Evolutionary conservation across 2,113 vertebrate species (phyloP).

Genomic region (Corythoichthys intestinalis): DNA sequence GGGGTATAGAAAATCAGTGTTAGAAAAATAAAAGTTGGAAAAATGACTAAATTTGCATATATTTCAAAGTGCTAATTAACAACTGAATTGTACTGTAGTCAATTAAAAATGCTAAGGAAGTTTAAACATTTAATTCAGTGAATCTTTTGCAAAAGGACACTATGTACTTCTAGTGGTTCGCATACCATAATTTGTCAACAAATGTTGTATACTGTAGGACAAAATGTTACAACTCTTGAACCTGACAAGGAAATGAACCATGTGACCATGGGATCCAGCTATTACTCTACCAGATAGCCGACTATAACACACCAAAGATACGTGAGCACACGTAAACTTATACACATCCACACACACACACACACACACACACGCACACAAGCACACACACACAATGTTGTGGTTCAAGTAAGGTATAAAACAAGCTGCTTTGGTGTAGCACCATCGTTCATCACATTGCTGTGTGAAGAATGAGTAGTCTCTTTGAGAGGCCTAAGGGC

Average conservation of each 20-base stretch:
- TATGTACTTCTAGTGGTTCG: too few species aligned
- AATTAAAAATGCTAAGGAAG: too few species aligned
- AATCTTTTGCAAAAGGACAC: too few species aligned
- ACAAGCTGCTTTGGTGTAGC: slow-evolving; percentile 25
- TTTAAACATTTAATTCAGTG: too few species aligned
- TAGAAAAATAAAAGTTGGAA: too few species aligned
- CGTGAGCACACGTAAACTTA: too few species aligned
- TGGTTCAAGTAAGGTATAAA: slow-evolving; percentile 22
- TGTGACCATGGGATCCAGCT: background rate
- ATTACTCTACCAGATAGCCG: slow-evolving; percentile 32
- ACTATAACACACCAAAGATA: slow-evolving; percentile 16
- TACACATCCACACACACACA: too few species aligned
- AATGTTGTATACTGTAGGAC: background rate
- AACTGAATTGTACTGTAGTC: too few species aligned
- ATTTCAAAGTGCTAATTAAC: too few species aligned
- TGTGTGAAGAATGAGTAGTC: slow-evolving; percentile 45
- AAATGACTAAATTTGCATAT: too few species aligned
- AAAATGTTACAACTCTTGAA: slow-evolving; percentile 7
- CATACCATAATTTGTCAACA: too few species aligned
- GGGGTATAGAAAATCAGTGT: too few species aligned
- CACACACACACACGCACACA: background rate
- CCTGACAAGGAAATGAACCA: slow-evolving; percentile 41
- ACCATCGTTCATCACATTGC: slow-evolving; percentile 48
- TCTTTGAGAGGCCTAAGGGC: slow-evolving; percentile 39
- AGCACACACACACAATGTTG: slow-evolving; percentile 3